Conservation (phyloP, 2,797 vertebrate species). For the Brotula barbata region DNA sequence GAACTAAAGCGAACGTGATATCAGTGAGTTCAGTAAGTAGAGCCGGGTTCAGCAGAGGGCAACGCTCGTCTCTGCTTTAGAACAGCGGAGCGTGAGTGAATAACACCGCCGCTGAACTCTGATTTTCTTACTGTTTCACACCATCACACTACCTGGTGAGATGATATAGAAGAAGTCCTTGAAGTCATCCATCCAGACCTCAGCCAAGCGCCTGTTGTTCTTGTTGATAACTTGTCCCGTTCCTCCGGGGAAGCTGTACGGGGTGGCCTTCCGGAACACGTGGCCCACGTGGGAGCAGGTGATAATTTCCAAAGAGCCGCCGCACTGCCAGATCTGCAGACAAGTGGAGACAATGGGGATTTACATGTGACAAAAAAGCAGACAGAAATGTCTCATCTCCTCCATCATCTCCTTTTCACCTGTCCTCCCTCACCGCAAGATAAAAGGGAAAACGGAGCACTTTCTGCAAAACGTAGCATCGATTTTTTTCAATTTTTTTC, state of each 20-base stretch:
- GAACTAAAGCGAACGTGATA: too few relatives aligned
- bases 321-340: constrained; percentile 95
- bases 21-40: too few relatives aligned
- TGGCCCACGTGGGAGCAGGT: constrained; percentile 98
- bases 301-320: constrained; percentile 94
- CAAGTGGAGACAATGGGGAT: constrained; percentile 1
- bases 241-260: constrained; percentile 96
- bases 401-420: not conserved
- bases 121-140: constrained; percentile 6
- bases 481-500: too few relatives aligned
- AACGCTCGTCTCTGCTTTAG: constrained; percentile 31
- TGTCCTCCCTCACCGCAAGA: too few relatives aligned
- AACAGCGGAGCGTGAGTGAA: constrained; percentile 17
- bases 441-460: too few relatives aligned
- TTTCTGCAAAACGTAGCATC: too few relatives aligned
- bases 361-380: constrained; percentile 16
- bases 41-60: constrained; percentile 16
- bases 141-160: constrained; percentile 85
- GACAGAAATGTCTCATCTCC: not conserved
- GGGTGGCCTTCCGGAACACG: constrained; percentile 98
- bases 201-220: constrained; percentile 94
- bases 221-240: constrained; percentile 99
- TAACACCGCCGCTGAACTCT: constrained; percentile 18
- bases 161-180: constrained; percentile 99
- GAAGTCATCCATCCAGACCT: constrained; percentile 96